phyloP scores from a whole-genome alignment of 2,113 vertebrate species.

The Mus musculus region DNA sequence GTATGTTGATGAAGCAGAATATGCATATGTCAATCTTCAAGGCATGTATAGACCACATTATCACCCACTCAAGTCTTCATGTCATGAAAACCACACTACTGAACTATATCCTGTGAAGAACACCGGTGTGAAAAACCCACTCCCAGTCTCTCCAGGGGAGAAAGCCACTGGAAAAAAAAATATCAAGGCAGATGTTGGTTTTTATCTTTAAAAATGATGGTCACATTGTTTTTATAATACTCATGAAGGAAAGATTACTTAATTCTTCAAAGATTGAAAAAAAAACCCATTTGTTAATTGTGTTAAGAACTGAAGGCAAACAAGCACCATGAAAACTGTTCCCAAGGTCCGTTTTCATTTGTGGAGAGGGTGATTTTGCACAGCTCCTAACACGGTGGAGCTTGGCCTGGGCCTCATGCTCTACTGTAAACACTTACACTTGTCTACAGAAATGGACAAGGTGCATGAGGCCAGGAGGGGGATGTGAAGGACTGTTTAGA shows the following conservation, averaged over 20 bases:
- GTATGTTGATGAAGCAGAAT: neutral
- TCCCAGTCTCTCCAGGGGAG: neutral
- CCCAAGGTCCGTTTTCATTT: neutral
- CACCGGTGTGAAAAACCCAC: neutral
- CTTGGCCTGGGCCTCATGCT: neutral
- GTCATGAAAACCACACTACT: neutral
- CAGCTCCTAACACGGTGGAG: neutral
- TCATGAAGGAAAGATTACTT: neutral
- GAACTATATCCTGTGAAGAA: neutral
- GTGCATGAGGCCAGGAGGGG: neutral
- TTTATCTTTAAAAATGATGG: neutral
- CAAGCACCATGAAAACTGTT: neutral
- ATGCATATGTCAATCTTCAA: neutral
- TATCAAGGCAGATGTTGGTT: neutral
- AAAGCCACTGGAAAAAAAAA: neutral
- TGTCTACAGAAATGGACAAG: neutral
- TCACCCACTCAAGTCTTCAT: neutral
- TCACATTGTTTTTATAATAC: neutral
- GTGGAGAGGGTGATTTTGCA: neutral
- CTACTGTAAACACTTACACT: neutral
- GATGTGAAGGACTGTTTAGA: neutral
- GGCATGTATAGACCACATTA: neutral
- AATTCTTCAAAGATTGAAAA: neutral
- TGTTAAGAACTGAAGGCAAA: neutral
- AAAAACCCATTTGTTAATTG: neutral